Evolutionary conservation across 1,140 invertebrate genomes (phyloP).

Genomic region (Apis cerana): DNA sequence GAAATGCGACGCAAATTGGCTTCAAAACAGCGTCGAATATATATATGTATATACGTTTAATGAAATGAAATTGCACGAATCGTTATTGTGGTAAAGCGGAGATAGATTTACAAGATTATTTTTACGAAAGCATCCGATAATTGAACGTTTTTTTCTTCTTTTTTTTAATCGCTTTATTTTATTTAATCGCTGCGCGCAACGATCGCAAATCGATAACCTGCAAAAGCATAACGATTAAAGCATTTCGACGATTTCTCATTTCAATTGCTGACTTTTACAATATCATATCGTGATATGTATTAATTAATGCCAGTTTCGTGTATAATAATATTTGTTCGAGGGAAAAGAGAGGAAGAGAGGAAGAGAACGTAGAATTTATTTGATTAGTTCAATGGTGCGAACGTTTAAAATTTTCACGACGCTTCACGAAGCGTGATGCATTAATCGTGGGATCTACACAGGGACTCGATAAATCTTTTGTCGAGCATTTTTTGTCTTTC

Average conservation of each 20-base stretch:
- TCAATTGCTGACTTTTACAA: not conserved
- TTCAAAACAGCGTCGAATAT: not conserved
- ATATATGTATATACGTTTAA: not conserved
- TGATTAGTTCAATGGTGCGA: not conserved
- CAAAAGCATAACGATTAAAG: not conserved
- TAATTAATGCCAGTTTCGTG: slow-evolving; percentile 14
- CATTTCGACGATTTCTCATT: slow-evolving; percentile 2
- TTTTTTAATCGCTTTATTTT: slow-evolving; percentile 2
- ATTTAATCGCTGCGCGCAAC: not conserved
- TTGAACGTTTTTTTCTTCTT: not conserved
- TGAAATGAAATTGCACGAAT: not conserved
- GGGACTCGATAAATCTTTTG: not conserved
- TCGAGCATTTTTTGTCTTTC: not conserved
- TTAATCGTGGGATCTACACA: slow-evolving; percentile 3
- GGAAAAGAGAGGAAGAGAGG: not conserved
- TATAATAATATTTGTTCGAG: slow-evolving; percentile 1
- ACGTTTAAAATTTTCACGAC: slow-evolving; percentile 6
- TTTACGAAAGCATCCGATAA: not conserved
- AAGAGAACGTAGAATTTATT: slow-evolving; percentile 2
- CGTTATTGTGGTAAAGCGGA: not conserved
- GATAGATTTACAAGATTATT: not conserved
- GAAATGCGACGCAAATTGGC: not conserved
- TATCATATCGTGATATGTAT: not conserved
- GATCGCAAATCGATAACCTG: not conserved
- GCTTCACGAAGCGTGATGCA: not conserved